A percentile compares a stretch with the other conserved stretches of the same genome.
These are phyloP conservation scores for mouse (Mus musculus) DNA, from an alignment of 2,113 vertebrate genomes.

Conservation along the genomic window DNA sequence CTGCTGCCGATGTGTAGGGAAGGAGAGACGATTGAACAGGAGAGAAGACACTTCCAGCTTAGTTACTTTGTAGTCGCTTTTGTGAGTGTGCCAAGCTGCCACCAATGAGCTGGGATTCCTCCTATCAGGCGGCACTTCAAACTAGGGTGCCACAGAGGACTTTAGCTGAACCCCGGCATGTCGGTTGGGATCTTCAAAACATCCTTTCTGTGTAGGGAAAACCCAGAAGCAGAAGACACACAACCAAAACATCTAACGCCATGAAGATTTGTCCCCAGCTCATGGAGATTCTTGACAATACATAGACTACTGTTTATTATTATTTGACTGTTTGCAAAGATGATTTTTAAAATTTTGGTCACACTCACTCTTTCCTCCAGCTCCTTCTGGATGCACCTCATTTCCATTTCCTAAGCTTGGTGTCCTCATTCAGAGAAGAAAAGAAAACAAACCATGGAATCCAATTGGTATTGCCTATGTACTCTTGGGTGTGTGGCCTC, in stretches of 20 bases:
- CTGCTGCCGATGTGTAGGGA: not conserved
- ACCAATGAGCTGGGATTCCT: not conserved
- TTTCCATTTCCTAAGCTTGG: not conserved
- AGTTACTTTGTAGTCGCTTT: not conserved
- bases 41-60: not conserved
- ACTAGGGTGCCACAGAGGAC: not conserved
- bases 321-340: not conserved
- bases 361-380: not conserved
- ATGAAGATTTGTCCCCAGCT: not conserved
- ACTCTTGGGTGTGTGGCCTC: not conserved
- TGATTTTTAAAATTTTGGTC: not conserved
- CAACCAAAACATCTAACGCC: not conserved
- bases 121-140: not conserved
- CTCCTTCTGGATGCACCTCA: not conserved
- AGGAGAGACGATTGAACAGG: not conserved
- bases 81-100: not conserved
- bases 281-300: not conserved
- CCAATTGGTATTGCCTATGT: not conserved
- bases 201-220: conserved; percentile 6
- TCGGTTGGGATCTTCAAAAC: not conserved
- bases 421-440: not conserved
- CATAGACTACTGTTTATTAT: not conserved
- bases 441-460: not conserved
- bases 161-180: not conserved
- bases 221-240: not conserved